These are phyloP conservation scores for Drosophila erecta DNA, from an alignment of 1,140 invertebrate genomes.

Conservation along the genomic window DNA sequence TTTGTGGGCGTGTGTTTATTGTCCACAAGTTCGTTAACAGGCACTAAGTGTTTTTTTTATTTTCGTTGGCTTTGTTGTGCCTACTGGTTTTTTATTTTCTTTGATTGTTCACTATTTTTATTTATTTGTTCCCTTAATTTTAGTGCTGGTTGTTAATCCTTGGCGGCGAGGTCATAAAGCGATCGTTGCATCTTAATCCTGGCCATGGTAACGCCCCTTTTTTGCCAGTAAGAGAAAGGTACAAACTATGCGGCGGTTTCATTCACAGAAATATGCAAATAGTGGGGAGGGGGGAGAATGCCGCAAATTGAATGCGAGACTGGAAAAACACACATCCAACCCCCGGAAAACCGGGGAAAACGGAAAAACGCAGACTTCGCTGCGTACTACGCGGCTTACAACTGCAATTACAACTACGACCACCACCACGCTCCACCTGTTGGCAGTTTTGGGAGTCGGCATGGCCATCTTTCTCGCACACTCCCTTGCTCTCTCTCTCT, in stretches of 20 bases:
- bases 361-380: slow-evolving; percentile 6
- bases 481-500: slow-evolving; percentile 2
- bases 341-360: not conserved
- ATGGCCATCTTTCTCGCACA: not conserved
- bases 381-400: slow-evolving; percentile 68
- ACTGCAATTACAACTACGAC: slow-evolving; percentile 69
- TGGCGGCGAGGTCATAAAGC: slow-evolving; percentile 14
- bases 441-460: slow-evolving; percentile 9
- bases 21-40: slow-evolving; percentile 55
- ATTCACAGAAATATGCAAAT: slow-evolving; percentile 53
- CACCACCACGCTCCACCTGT: slow-evolving; percentile 35
- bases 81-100: slow-evolving; percentile 18
- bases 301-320: slow-evolving; percentile 9
- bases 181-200: slow-evolving; percentile 35
- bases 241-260: slow-evolving; percentile 45
- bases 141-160: slow-evolving; percentile 6
- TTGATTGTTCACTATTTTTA: not conserved
- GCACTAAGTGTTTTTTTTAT: slow-evolving; percentile 41
- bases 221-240: slow-evolving; percentile 17
- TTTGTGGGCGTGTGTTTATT: slow-evolving; percentile 27
- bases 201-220: not conserved
- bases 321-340: not conserved
- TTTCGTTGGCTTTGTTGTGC: slow-evolving; percentile 6
- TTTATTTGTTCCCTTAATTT: slow-evolving; percentile 13
- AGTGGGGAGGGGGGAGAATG: not conserved